These are phyloP conservation scores for Botrylloides violaceus DNA, from an alignment of 23 tunicate species.

Conservation along the genomic window DNA sequence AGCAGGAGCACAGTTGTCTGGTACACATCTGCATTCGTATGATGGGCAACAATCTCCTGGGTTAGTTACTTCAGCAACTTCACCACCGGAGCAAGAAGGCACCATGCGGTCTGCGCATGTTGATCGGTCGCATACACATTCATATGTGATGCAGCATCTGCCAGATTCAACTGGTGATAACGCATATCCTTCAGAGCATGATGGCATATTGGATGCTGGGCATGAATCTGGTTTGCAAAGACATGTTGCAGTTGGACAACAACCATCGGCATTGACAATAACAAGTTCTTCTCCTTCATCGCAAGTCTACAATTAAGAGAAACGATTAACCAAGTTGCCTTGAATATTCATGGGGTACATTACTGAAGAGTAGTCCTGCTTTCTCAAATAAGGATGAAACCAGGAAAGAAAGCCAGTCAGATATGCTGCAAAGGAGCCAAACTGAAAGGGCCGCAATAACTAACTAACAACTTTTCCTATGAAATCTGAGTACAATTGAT, in stretches of 20 bases:
- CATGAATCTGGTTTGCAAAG: conserved; percentile 85
- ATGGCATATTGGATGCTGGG: conserved; percentile 22
- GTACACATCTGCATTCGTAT: conserved; percentile 84
- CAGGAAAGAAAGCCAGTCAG: too few species aligned
- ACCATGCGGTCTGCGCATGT: conserved; percentile 32
- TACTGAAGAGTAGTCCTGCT: too few species aligned
- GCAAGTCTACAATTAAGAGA: conserved; percentile 40
- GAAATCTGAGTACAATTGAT: too few species aligned
- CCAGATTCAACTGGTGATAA: conserved; percentile 50
- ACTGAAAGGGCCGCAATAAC: background rate
- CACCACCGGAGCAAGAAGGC: conserved; percentile 72
- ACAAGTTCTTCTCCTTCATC: conserved; percentile 96
- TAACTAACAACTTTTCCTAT: background rate
- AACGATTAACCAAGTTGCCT: background rate
- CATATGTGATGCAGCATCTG: conserved; percentile 73
- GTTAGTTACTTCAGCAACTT: conserved; percentile 51
- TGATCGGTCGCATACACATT: conserved; percentile 75
- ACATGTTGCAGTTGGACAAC: conserved; percentile 91
- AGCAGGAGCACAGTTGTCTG: conserved; percentile 53
- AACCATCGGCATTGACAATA: conserved; percentile 64
- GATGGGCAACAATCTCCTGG: conserved; percentile 83
- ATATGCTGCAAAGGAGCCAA: too few species aligned
- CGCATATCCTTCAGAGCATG: conserved; percentile 40
- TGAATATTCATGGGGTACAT: too few species aligned
- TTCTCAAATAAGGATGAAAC: too few species aligned